A percentile compares a stretch with the other conserved stretches of the same genome.
These are phyloP conservation scores for Percopsis omiscomaycus DNA, from an alignment of 2,797 vertebrate species.

Conservation along the genomic window DNA sequence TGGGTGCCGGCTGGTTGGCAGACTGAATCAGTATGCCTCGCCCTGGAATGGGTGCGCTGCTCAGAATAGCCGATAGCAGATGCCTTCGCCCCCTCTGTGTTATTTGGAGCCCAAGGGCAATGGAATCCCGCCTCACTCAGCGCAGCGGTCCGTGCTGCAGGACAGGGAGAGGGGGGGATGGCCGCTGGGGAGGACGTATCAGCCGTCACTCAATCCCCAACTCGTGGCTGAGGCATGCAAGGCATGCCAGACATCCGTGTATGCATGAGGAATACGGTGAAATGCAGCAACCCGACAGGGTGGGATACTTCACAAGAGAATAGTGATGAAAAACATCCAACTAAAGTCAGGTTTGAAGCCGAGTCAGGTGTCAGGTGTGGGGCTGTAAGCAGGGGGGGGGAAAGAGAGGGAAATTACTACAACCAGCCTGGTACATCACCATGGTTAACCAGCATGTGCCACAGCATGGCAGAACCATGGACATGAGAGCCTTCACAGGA, in stretches of 20 bases:
- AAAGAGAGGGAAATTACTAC: not conserved
- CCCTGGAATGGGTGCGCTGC: constrained; percentile 75
- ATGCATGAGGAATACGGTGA: constrained; percentile 10
- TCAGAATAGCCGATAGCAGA: constrained; percentile 82
- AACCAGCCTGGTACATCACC: constrained; percentile 6
- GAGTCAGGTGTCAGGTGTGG: constrained; percentile 5
- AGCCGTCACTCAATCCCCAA: constrained; percentile 21
- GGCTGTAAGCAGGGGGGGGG: not conserved
- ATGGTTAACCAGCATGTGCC: not conserved
- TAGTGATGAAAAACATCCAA: not conserved
- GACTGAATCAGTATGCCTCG: constrained; percentile 54
- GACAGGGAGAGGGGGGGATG: constrained; percentile 20
- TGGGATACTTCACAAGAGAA: not conserved
- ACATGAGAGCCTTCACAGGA: not conserved
- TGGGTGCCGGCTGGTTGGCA: constrained; percentile 30
- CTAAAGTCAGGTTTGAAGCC: not conserved
- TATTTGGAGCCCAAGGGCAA: constrained; percentile 82
- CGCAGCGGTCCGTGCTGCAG: constrained; percentile 38
- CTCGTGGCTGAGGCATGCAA: not conserved
- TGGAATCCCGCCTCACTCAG: constrained; percentile 67
- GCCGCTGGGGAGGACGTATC: constrained; percentile 20
- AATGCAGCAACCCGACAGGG: constrained; percentile 10
- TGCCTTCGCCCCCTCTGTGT: constrained; percentile 72
- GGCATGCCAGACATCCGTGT: not conserved
- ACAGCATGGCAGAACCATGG: not conserved